phyloP scores from a whole-genome alignment of 1,140 invertebrate species.

The Drosophila parvula region DNA sequence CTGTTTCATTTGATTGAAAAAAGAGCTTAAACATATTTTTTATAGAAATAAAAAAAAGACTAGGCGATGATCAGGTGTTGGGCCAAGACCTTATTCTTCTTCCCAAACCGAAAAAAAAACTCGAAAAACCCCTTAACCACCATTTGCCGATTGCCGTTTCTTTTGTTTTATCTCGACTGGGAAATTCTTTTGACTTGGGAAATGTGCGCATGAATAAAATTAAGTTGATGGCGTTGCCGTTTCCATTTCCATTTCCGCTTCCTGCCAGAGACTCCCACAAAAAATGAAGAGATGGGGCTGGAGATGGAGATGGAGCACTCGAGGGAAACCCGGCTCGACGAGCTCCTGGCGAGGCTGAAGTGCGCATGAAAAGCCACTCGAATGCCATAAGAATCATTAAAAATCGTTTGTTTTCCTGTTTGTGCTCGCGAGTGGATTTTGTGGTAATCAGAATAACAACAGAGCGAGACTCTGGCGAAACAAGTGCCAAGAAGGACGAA shows the following conservation, averaged over 20 bases:
- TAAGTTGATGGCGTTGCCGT: conserved; percentile 73
- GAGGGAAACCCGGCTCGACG: conserved; percentile 15
- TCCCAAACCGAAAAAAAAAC: background rate
- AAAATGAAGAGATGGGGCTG: background rate
- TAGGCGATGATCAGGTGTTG: conserved; percentile 11
- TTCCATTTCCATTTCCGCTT: conserved; percentile 76
- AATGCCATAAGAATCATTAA: conserved; percentile 82
- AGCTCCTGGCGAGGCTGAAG: conserved; percentile 53
- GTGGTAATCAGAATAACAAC: conserved; percentile 74
- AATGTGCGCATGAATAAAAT: conserved; percentile 78
- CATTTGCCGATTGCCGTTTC: conserved; percentile 3
- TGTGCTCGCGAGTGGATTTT: conserved; percentile 69
- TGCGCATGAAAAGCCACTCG: conserved; percentile 79
- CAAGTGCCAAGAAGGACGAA: conserved; percentile 54
- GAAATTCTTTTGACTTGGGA: conserved; percentile 63
- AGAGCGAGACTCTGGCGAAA: conserved; percentile 31
- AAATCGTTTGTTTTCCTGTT: conserved; percentile 67
- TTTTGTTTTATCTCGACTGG: conserved; percentile 69
- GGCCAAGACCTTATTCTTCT: background rate
- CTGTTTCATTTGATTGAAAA: background rate
- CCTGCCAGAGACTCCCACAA: conserved; percentile 27
- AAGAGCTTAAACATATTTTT: background rate
- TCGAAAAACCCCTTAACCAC: conserved; percentile 1
- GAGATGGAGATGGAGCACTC: conserved; percentile 14
- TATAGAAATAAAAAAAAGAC: too few relatives aligned